Conservation (phyloP, 2,113 vertebrate species). For the Aepyceros melampus region DNA sequence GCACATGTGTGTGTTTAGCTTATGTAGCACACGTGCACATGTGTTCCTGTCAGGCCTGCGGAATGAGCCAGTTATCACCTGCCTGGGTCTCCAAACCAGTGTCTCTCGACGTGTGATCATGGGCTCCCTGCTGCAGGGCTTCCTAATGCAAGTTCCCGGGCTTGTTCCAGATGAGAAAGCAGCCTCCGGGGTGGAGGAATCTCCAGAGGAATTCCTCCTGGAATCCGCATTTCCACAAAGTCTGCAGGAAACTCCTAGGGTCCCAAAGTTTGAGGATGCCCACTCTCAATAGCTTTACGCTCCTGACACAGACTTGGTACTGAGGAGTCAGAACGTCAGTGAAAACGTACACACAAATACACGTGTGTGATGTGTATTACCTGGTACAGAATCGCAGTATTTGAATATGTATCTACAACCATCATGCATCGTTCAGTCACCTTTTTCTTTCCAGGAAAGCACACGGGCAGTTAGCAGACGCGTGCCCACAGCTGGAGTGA, state of each 20-base stretch:
- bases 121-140: background rate
- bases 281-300: background rate
- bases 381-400: background rate
- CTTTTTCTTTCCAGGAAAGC: background rate
- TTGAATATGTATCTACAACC: background rate
- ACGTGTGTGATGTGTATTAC: background rate
- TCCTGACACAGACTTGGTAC: background rate
- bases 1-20: background rate
- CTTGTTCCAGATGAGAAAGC: too few relatives aligned
- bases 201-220: background rate
- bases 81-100: background rate
- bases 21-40: fast-evolving
- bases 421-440: background rate
- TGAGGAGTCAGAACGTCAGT: background rate
- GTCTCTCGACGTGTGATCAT: background rate
- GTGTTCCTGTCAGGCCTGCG: background rate
- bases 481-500: fast-evolving
- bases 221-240: background rate
- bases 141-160: background rate
- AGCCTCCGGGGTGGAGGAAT: too few relatives aligned
- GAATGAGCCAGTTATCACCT: too few relatives aligned
- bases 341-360: background rate
- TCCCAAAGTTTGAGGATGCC: too few relatives aligned
- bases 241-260: background rate
- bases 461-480: background rate